Percentiles rank a stretch among this genome's conserved stretches.
phyloP scores from a whole-genome alignment of 2,797 vertebrate genomes.

The Nyctibius grandis region DNA sequence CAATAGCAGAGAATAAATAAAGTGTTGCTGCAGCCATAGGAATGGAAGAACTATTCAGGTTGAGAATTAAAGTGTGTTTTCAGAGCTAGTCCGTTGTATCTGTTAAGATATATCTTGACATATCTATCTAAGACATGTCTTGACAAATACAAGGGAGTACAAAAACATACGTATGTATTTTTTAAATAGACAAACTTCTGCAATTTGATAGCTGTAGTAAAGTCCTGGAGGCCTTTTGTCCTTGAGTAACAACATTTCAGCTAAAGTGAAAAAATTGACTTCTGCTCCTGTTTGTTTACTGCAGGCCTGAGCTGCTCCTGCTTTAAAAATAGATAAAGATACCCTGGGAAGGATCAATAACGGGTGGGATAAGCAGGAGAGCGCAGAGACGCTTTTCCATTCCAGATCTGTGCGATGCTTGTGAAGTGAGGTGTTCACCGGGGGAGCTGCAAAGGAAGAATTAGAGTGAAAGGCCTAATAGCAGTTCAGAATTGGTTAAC shows the following conservation, averaged over 20 bases:
- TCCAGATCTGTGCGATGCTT: background rate
- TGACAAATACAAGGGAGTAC: background rate
- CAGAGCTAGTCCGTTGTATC: background rate
- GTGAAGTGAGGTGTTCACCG: background rate
- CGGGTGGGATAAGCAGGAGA: background rate
- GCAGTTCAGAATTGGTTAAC: background rate
- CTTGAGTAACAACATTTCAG: background rate
- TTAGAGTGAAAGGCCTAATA: fast-evolving
- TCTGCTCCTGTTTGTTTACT: background rate
- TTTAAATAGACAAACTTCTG: background rate
- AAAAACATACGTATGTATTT: background rate
- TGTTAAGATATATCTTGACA: background rate
- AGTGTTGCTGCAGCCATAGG: background rate
- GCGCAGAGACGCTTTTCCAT: fast-evolving
- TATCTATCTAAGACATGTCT: background rate
- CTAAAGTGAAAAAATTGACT: background rate
- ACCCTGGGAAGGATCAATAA: background rate
- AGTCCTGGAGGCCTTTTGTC: background rate
- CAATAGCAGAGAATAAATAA: background rate
- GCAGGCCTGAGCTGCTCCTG: background rate
- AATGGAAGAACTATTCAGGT: background rate
- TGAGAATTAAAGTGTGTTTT: background rate
- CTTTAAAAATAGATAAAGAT: background rate
- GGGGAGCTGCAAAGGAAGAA: background rate
- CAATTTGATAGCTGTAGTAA: background rate